Conservation (phyloP, 2,888 invertebrate genomes). For the Synanthedon myopaeformis region DNA sequence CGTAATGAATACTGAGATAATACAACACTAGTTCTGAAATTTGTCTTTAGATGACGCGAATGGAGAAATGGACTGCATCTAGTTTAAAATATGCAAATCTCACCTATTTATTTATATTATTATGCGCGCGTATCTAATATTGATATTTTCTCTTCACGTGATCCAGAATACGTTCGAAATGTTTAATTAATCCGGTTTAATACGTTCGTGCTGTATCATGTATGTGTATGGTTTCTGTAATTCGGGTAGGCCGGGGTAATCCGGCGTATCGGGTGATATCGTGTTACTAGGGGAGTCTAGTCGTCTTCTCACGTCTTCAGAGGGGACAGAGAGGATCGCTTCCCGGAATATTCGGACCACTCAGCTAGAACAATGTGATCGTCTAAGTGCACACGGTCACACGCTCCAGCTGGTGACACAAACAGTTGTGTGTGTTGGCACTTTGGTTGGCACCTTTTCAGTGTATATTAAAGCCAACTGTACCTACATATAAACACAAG, state of each 20-base stretch:
- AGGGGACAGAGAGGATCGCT: slow-evolving; percentile 14
- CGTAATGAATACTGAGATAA: too few species aligned
- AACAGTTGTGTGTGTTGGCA: neutral
- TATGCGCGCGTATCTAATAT: too few species aligned
- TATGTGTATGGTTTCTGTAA: slow-evolving; percentile 65
- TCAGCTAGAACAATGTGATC: neutral
- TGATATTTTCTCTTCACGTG: neutral
- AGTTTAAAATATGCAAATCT: too few species aligned
- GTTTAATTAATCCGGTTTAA: slow-evolving; percentile 58
- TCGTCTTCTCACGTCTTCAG: slow-evolving; percentile 37
- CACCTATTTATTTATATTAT: too few species aligned
- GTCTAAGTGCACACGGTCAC: neutral
- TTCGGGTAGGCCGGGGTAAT: slow-evolving; percentile 59
- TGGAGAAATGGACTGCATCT: too few species aligned
- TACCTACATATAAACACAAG: too few species aligned
- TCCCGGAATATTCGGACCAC: neutral
- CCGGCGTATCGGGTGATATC: slow-evolving; percentile 46
- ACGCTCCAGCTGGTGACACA: too few species aligned
- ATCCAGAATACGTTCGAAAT: slow-evolving; percentile 37
- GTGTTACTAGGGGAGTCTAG: slow-evolving; percentile 44
- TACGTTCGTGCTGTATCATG: slow-evolving; percentile 51
- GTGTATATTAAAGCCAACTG: neutral
- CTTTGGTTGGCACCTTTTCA: neutral
- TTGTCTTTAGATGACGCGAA: too few species aligned
- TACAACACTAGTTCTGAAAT: too few species aligned